A percentile compares a stretch with the other conserved stretches of the same genome.
These are phyloP conservation scores for Tortrix viridana DNA, from an alignment of 2,888 invertebrate genomes.

Conservation along the genomic window DNA sequence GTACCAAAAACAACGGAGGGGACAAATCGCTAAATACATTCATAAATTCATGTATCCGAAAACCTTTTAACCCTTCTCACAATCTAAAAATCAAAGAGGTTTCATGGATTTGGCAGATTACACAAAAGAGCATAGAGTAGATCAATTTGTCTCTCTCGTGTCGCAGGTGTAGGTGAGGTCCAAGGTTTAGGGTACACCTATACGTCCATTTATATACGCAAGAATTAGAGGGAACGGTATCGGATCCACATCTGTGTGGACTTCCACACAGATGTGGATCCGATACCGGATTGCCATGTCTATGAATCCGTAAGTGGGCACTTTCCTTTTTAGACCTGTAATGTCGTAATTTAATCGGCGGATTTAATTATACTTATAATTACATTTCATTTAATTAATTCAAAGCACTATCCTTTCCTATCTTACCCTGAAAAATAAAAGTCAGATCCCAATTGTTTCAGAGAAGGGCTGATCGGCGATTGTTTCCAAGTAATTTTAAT, in stretches of 20 bases:
- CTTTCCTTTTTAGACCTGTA: background rate
- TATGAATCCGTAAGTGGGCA: background rate
- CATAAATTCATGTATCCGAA: background rate
- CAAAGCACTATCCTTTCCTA: no score
- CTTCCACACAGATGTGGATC: conserved; percentile 20
- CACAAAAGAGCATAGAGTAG: conserved; percentile 21
- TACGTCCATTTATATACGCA: conserved; percentile 17
- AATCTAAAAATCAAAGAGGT: conserved; percentile 29
- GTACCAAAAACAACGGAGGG: no score
- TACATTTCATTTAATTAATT: no score
- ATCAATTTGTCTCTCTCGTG: conserved; percentile 29
- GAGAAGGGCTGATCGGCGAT: no score
- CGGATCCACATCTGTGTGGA: no score
- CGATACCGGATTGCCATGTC: background rate
- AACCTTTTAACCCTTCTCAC: conserved; percentile 26
- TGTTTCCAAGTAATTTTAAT: no score
- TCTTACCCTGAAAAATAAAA: no score
- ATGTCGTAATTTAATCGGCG: no score
- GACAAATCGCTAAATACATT: no score
- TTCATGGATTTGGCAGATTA: conserved; percentile 39
- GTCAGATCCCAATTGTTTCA: no score
- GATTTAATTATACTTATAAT: no score
- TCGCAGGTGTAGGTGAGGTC: conserved; percentile 27
- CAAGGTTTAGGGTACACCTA: conserved; percentile 18
- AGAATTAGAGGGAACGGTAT: conserved; percentile 11